Evolutionary conservation across 2,113 vertebrate species (phyloP), one percentile per base, ranked within the genome.

Genomic region (Cyprinus carpio): DNA sequence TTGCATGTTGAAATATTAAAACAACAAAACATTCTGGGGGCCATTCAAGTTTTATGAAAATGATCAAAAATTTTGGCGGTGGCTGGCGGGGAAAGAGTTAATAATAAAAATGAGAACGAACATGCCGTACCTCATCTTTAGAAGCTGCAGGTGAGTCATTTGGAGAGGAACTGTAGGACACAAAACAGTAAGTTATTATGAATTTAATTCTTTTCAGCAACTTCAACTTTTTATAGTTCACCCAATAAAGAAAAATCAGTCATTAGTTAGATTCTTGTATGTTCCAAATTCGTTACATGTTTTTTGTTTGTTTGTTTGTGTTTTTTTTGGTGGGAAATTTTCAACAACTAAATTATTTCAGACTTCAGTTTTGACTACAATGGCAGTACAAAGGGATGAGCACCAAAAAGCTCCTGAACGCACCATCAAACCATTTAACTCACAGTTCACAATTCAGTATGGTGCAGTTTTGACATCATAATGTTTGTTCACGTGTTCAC

Each of bases 81-180:
- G 49, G 49, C 49, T 51, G 13, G 10, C 4, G 4, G 49, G 12
- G 4, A 51, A 51, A 51, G 49, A 5, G 13, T 51, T 23, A 8
- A n/a, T 69, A 56, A 34, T 54, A n/a, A n/a, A 37, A 71, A 56
- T n/a, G 25, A 56, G 23, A 34, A 8, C 13, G 62, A 67, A 20
- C 27, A 40, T n/a, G 67, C 7, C 51, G 67, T 83, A 83, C 81
- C 81, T 83, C 81, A n/a, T 83, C 81, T 74, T 8, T 83, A 25
- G 81, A 56, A 15, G 67, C 65, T 72, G 81, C 67, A 83, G 65
- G 51, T 82, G 81, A 72, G 29, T 31, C 31, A 16, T 81, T 81
- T 9, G 67, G 29, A 72, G 81, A 74, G 20, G 49, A 25, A 65
- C 81, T 83, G 67, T 2, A 37, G 13, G 31, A 71, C 43, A 74